Evolutionary conservation across 2,113 vertebrate genomes (phyloP).

Genomic region (Danio rerio): GRCz12tu NC_133190.1:15462501-15463000

Average conservation of each 20-base stretch:
- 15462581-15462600: too few relatives aligned
- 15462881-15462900: slow-evolving; percentile 27
- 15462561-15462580: too few relatives aligned
- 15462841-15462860: slow-evolving; percentile 3
- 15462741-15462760: background rate
- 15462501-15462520: too few relatives aligned
- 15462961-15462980: background rate
- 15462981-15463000: background rate
- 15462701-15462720: background rate
- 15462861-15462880: slow-evolving; percentile 37
- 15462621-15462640: too few relatives aligned
- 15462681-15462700: background rate
- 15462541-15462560: too few relatives aligned
- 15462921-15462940: slow-evolving; percentile 12
- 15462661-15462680: background rate
- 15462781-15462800: slow-evolving; percentile 39
- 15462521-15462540: too few relatives aligned
- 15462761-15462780: slow-evolving; percentile 36
- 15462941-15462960: slow-evolving; percentile 6
- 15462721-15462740: slow-evolving; percentile 6
- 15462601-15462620: too few relatives aligned
- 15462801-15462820: slow-evolving; percentile 22
- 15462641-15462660: too few relatives aligned
- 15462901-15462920: slow-evolving; percentile 10
- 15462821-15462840: slow-evolving; percentile 28